Evolutionary conservation across 2,797 vertebrate species (phyloP), one percentile per base, ranked within the genome.

Genomic region (Odontamblyopus lacepedii): DNA sequence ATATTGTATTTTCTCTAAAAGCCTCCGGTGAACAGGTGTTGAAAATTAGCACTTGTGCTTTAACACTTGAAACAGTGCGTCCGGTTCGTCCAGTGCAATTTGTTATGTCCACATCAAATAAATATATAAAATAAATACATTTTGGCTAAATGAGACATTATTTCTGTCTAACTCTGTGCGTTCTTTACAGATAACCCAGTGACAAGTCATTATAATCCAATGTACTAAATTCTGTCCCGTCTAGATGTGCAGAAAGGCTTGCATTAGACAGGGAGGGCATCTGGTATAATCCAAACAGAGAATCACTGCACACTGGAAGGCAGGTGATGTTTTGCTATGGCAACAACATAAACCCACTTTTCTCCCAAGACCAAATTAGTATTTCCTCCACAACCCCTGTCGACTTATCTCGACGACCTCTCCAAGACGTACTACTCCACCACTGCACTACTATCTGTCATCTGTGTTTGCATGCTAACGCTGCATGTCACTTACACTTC

Each of bases 401-500:
- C n/a, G 23, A 57, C 55, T 57, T 57, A 57, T 26, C 55, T 57
- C 12, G n/a, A 26, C 55, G 11, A 9, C n/a, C 23, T 26, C 55
- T 57, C 55, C 4, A 18, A 57, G 55, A 57, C 13, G 23, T 13
- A 26, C 13, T 27, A 26, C 55, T 57, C 23, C 23, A 13, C 55
- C 4, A 30, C 27, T 11, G 26, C 13, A 27, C 12, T 4, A 15
- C 23, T 69, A 74, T 79, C 76, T 66, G 78, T 57, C 63, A 44
- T 19, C 62, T 81, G 78, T 23, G 23, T 23, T 23, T 64, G 57
- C 38, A 48, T 56, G 69, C 76, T 27, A 61, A 41, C 27, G 70
- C 16, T 16, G 9, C 35, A 38, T 9, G 35, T 82, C 72, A 76
- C 78, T 66, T 77, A 61, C 67, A 48, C 44, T 13, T 48, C 3